Percentiles rank a stretch among this genome's conserved stretches.
Evolutionary conservation across 2,888 invertebrate species (phyloP).

Genomic region (Dusona sp.): DNA sequence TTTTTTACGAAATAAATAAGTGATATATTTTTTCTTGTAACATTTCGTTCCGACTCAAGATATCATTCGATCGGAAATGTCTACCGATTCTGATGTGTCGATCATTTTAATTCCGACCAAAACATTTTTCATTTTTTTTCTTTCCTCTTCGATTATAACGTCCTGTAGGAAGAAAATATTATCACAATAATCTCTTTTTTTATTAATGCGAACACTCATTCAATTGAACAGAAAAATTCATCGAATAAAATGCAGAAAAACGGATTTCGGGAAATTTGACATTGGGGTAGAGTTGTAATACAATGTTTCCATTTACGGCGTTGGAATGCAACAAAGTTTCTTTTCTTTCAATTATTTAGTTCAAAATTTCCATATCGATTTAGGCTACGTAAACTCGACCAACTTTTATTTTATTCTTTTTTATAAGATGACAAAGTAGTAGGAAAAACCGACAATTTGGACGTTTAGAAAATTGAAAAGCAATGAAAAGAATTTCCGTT

Average conservation of each 20-base stretch:
- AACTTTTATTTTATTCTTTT: too few relatives aligned
- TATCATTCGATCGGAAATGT: constrained; percentile 32
- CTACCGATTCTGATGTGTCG: constrained; percentile 47
- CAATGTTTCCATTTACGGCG: too few relatives aligned
- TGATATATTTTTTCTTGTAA: background rate
- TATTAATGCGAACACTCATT: background rate
- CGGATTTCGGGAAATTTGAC: background rate
- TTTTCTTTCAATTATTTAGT: too few relatives aligned
- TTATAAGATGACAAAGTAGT: too few relatives aligned
- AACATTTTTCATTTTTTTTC: background rate
- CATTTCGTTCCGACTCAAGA: background rate
- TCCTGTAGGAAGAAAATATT: background rate
- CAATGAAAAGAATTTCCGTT: too few relatives aligned
- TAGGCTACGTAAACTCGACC: too few relatives aligned
- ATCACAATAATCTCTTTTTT: background rate
- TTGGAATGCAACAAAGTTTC: too few relatives aligned
- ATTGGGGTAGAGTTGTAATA: too few relatives aligned
- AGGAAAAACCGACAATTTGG: too few relatives aligned
- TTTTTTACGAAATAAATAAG: constrained; percentile 19
- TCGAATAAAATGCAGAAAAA: background rate
- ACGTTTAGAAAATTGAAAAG: too few relatives aligned
- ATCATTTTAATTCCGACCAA: background rate
- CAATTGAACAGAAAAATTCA: background rate
- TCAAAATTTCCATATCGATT: too few relatives aligned
- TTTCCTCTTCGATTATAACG: background rate